Evolutionary conservation across 1,140 invertebrate genomes (phyloP).

Genomic region (Gonioctena quinquepunctata): DNA sequence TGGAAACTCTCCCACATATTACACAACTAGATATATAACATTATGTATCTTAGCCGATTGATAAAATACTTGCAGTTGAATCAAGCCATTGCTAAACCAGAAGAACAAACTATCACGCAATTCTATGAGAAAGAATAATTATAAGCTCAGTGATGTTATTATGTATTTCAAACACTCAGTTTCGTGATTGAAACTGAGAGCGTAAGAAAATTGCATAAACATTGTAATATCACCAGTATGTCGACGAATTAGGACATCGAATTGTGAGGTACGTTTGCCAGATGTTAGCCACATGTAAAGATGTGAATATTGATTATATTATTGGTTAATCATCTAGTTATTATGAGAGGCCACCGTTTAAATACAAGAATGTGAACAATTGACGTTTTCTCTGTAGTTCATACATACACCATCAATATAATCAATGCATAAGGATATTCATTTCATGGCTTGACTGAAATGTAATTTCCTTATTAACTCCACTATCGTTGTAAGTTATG

Average conservation of each 20-base stretch:
- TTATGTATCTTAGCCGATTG: no score
- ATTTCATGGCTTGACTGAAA: no score
- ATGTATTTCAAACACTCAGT: background rate
- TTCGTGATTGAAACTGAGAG: background rate
- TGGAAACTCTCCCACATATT: no score
- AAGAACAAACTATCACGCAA: background rate
- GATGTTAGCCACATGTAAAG: background rate
- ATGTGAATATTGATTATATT: background rate
- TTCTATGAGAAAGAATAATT: background rate
- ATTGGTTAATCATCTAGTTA: background rate
- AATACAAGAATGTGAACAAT: no score
- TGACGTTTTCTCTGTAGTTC: no score
- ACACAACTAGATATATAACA: no score
- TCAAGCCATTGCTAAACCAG: background rate
- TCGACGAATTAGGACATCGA: background rate
- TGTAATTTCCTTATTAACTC: no score
- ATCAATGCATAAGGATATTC: no score
- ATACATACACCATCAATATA: no score
- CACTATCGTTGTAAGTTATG: no score
- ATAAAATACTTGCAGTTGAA: no score
- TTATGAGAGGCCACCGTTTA: no score
- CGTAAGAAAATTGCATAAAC: background rate
- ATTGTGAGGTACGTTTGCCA: background rate
- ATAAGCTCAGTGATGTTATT: background rate
- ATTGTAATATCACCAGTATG: background rate